A percentile compares a stretch with the other conserved stretches of the same genome.
These are phyloP conservation scores for Agrotis clavis DNA, from an alignment of 2,888 invertebrate genomes.

Conservation along the genomic window DNA sequence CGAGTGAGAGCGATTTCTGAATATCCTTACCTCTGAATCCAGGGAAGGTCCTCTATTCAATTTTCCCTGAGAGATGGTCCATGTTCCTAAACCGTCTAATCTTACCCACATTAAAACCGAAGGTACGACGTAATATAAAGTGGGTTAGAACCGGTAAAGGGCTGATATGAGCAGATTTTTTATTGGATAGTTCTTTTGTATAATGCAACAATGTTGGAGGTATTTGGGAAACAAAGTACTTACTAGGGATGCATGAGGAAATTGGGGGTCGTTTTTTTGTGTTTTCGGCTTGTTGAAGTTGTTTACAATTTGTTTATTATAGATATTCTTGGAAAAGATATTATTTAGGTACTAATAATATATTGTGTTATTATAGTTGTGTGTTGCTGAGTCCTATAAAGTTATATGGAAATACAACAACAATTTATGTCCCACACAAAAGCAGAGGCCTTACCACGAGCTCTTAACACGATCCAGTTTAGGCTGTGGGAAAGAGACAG, in stretches of 20 bases:
- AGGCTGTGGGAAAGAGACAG: no score
- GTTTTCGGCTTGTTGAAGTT: constrained; percentile 10
- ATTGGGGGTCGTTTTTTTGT: neutral
- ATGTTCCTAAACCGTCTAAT: constrained; percentile 54
- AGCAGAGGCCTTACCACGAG: no score
- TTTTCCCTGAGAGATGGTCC: constrained; percentile 59
- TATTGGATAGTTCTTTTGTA: constrained; percentile 34
- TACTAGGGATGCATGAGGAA: neutral
- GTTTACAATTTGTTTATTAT: neutral
- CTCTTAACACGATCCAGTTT: no score
- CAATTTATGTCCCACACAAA: no score
- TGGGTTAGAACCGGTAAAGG: constrained; percentile 33
- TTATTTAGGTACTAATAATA: no score
- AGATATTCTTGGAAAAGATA: no score
- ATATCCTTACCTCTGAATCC: constrained; percentile 60
- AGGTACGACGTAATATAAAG: constrained; percentile 35
- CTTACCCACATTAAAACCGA: constrained; percentile 55
- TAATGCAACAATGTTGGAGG: constrained; percentile 22
- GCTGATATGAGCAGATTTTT: constrained; percentile 33
- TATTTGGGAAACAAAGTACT: constrained; percentile 36
- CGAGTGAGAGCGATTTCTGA: constrained; percentile 60
- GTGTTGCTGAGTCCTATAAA: no score
- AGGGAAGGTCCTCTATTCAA: constrained; percentile 63
- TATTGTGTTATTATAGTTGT: no score
- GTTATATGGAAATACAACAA: no score